These are phyloP conservation scores for Heloderma charlesbogerti DNA, from an alignment of 2,113 vertebrate species.

Conservation along the genomic window DNA sequence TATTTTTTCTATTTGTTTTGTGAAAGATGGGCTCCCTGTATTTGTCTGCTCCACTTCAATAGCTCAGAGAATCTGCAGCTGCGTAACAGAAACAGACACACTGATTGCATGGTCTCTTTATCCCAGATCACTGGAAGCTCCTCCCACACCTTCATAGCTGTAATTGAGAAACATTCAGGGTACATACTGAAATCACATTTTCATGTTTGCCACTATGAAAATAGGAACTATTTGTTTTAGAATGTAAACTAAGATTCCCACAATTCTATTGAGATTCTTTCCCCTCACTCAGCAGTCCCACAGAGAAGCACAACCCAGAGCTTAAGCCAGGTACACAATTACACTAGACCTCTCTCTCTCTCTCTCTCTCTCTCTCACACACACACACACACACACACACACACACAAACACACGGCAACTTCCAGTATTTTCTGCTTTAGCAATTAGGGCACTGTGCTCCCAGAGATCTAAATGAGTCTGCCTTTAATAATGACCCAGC, in stretches of 20 bases:
- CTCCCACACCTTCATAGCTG: neutral
- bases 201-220: neutral
- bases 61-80: neutral
- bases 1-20: neutral
- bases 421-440: neutral
- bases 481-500: neutral
- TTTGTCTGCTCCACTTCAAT: neutral
- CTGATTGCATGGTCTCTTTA: neutral
- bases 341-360: neutral
- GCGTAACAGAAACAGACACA: neutral
- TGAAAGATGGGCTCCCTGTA: neutral
- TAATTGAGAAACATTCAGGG: neutral
- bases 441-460: neutral
- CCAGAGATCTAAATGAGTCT: neutral
- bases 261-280: slow-evolving; percentile 8
- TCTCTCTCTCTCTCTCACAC: no score
- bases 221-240: neutral
- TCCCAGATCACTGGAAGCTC: neutral
- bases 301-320: neutral
- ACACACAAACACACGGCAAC: neutral
- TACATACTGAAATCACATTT: slow-evolving; percentile 10
- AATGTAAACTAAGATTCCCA: neutral
- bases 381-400: neutral
- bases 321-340: neutral
- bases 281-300: neutral